Base-by-base conservation (phyloP, 2,888 invertebrate genomes). In the Aproaerema taeniolella region DNA sequence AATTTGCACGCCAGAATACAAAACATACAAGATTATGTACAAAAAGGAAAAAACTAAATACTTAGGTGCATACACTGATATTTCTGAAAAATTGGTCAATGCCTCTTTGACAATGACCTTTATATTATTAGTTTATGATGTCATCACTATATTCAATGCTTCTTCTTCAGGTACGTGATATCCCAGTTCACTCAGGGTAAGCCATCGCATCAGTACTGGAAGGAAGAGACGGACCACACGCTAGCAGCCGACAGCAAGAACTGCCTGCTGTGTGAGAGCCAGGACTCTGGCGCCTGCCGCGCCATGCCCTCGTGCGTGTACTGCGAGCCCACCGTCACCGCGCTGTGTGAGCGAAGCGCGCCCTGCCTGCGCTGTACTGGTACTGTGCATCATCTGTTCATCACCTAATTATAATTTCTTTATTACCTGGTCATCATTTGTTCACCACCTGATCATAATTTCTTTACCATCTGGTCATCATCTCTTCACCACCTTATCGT, bases 251-350 rank as follows among this genome's bases (percentile, higher is more conserved):
- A 85, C 61, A 80, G 76, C 52, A 73, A 76, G 58, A 86, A 86
- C 68, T 86, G 85, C 44, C 47, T 85, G 46, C 59, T 86, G 17
- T 86, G 85, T 26, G 85, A 86, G 66, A 49, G 60, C 5, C 70
- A 74, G 50, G 86, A 85, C 61, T 73, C 82, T 0, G 85, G 85
- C 0, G 80, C 81, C 0, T 86, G 85, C 39, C 55, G 75, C 1
- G 67, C 82, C 2, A 83, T 82, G 82, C 85, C 85, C 0, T 80
- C 81, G 0, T 86, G 85, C 39, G 81, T 86, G 3, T 79, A 72
- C 61, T 86, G 85, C 50, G 85, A 85, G 53, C 70, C 77, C 0
- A 82, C 83, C 2, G 0, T 80, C 31, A 85, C 85, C 0, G 82
- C 85, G 17, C 58, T 81, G 0, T 85, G 83, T 34, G 85, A 85